phyloP scores from a whole-genome alignment of 2,888 invertebrate genomes.

The Seira sanloemensis region DNA sequence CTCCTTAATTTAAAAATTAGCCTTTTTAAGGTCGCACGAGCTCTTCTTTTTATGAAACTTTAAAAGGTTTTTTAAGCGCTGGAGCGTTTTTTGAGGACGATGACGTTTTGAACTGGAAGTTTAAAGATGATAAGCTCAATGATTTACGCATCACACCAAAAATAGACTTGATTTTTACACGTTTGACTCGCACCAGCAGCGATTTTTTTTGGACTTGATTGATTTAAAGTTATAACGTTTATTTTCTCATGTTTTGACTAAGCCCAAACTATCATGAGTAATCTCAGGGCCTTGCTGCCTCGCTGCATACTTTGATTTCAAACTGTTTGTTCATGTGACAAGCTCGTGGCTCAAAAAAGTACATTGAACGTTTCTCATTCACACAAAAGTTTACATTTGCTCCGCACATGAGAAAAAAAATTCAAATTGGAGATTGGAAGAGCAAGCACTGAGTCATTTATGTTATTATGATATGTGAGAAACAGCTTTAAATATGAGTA shows the following conservation, averaged over 20 bases:
- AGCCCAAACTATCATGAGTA: background rate
- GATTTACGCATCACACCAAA: constrained; percentile 8
- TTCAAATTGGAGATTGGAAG: constrained; percentile 2
- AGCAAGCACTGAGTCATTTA: constrained; percentile 5
- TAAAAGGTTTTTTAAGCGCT: background rate
- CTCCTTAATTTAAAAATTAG: background rate
- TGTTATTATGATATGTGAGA: too few relatives aligned
- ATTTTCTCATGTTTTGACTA: constrained; percentile 1
- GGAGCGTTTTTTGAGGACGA: constrained; percentile 34
- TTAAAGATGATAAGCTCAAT: background rate
- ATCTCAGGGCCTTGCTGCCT: background rate
- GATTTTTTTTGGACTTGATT: background rate
- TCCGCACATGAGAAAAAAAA: background rate
- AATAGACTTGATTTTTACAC: background rate
- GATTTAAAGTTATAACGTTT: background rate
- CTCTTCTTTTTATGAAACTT: background rate
- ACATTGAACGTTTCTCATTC: constrained; percentile 11
- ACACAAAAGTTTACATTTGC: background rate
- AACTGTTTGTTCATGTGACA: constrained; percentile 20
- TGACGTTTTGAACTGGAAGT: constrained; percentile 41
- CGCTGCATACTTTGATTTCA: constrained; percentile 17
- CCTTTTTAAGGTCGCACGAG: background rate
- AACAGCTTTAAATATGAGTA: too few relatives aligned
- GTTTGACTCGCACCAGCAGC: background rate
- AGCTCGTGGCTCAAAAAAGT: background rate